Base-by-base conservation (phyloP, 2,888 invertebrate genomes). In the Drosophila prolongata region DNA sequence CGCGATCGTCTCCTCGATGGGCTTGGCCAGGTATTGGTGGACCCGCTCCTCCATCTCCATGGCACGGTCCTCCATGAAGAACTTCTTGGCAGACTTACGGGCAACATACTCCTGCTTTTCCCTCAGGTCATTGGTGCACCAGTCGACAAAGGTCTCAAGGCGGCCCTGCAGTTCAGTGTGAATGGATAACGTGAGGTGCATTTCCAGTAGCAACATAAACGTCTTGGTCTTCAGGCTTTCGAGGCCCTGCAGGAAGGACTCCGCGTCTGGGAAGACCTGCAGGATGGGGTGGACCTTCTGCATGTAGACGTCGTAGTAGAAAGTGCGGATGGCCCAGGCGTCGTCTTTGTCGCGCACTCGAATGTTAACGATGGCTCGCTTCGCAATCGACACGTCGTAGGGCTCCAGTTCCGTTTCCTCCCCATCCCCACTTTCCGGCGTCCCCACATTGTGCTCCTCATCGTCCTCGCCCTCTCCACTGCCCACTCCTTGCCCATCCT, bases 261-360 rank as follows among this genome's bases (percentile, higher is more conserved):
- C 73, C 0, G 89, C 87, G 59, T 87, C 80, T n/a, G 89, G 79
- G 56, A 92, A 92, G 0, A 91, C 90, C 54, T 91, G 82, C 1
- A 91, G 42, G 4, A 90, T 87, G 0, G 90, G 89, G 62, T 90
- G 90, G n/a, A 81, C 61, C 46, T 90, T 90, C n/a, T 79, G 71
- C 40, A 88, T 66, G 53, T 91, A 92, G 0, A 87, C 79, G 27
- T 92, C 82, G 42, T 92, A 90, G 74, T 91, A 92, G 54, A 83
- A 92, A 5, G 88, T 58, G n/a, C 90, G 91, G 13, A 92, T 91
- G 14, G 90, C 91, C 90, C 90, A 91, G 2, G 92, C 92, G 56
- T 92, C 91, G 35, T 92, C 91, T 37, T 89, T 90, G 46, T 90
- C 90, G 2, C 91, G 83, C 13, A 88, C 72, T 0, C 92, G 88